A percentile compares a stretch with the other conserved stretches of the same genome.
phyloP scores from a whole-genome alignment of 2,113 vertebrate genomes.

The Madoqua kirkii region DNA sequence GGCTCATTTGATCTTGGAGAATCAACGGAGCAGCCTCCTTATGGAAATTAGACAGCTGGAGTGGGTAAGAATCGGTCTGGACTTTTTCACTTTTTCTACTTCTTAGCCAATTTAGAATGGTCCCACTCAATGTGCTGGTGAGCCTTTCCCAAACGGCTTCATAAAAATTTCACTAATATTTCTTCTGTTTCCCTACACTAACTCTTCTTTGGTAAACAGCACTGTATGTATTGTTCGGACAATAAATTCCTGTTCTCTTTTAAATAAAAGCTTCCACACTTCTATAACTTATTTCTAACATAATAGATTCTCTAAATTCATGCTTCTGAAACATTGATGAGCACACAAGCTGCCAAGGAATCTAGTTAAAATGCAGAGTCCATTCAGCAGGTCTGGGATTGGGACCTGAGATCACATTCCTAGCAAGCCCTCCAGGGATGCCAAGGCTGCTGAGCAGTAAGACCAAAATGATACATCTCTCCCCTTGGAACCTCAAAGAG shows the following conservation, averaged over 20 bases:
- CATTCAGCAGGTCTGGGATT: background rate
- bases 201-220: constrained; percentile 27
- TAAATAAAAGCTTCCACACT: background rate
- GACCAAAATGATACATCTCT: background rate
- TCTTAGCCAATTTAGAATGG: constrained; percentile 26
- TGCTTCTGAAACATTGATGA: constrained; percentile 12
- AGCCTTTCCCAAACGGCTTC: constrained; percentile 31
- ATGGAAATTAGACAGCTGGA: constrained; percentile 44
- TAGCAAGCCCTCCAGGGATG: background rate
- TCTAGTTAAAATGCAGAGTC: background rate
- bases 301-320: background rate
- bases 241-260: background rate
- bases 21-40: background rate
- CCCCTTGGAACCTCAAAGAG: background rate
- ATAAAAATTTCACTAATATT: constrained; percentile 42
- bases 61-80: background rate
- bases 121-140: background rate
- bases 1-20: constrained; percentile 33
- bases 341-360: background rate
- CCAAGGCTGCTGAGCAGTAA: background rate
- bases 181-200: constrained; percentile 25
- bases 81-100: constrained; percentile 45
- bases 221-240: background rate
- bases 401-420: background rate
- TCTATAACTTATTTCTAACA: background rate